Evolutionary conservation across 2,113 vertebrate species (phyloP).

Genomic region (Ameiurus melas): DNA sequence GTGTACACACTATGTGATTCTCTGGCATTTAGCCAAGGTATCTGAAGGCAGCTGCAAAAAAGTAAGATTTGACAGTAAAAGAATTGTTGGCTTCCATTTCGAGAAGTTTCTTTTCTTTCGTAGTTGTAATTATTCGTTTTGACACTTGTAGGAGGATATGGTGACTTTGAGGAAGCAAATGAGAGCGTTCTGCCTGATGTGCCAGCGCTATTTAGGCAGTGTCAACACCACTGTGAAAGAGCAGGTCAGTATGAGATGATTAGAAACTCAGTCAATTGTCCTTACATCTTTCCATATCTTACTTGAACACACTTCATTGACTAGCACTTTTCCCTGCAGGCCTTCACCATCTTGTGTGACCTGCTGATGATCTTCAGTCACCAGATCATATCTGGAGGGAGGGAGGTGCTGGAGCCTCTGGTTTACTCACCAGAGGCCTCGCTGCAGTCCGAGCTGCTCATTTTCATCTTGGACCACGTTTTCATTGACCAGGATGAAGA

Average conservation of each 20-base stretch:
- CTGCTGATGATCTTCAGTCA: constrained; percentile 99
- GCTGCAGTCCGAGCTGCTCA: constrained; percentile 91
- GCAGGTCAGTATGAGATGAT: constrained; percentile 76
- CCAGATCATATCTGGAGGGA: constrained; percentile 95
- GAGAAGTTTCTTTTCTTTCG: neutral
- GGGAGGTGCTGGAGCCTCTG: constrained; percentile 91
- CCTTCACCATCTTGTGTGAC: constrained; percentile 97
- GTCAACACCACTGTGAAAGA: constrained; percentile 99
- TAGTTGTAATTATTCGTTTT: constrained; percentile 38
- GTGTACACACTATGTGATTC: constrained; percentile 98
- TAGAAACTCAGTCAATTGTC: neutral
- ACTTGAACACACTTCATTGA: neutral
- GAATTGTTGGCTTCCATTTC: neutral
- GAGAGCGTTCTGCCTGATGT: constrained; percentile 98
- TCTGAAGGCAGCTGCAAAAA: constrained; percentile 96
- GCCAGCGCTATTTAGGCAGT: constrained; percentile 98
- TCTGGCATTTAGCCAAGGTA: constrained; percentile 95
- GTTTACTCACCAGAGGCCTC: constrained; percentile 94
- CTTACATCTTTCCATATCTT: neutral
- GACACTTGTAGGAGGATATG: constrained; percentile 84
- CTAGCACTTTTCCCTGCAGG: constrained; percentile 67
- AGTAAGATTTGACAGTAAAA: constrained; percentile 67
- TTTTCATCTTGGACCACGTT: constrained; percentile 97
- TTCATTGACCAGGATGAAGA: constrained; percentile 99
- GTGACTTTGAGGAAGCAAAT: constrained; percentile 96